phyloP scores from a whole-genome alignment of 1,140 invertebrate species.

The Phocides pigmalion region DNA sequence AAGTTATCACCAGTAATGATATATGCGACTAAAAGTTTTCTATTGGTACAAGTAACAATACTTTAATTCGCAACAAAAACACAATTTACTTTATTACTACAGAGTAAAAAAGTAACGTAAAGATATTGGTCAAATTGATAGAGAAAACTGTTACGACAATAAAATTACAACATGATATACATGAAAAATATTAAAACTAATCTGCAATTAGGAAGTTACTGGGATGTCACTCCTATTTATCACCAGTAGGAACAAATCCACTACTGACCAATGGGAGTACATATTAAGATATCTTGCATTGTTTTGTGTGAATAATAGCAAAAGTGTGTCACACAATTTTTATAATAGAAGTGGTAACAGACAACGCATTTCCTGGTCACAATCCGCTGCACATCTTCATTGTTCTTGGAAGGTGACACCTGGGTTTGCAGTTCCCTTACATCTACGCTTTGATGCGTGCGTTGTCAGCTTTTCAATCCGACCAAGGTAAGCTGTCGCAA shows the following conservation, averaged over 20 bases:
- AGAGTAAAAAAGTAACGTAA: no score
- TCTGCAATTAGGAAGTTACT: no score
- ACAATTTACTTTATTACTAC: no score
- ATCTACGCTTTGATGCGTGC: slow-evolving; percentile 48
- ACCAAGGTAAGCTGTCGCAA: slow-evolving; percentile 52
- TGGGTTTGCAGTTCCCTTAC: slow-evolving; percentile 42
- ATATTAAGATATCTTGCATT: slow-evolving; percentile 1
- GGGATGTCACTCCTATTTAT: no score
- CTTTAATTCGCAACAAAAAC: no score
- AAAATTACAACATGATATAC: no score
- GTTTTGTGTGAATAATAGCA: slow-evolving; percentile 6
- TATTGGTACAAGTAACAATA: no score
- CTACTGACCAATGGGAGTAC: not conserved
- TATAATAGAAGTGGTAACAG: slow-evolving; percentile 5
- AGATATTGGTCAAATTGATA: no score
- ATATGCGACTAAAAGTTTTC: no score
- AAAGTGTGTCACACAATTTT: slow-evolving; percentile 12
- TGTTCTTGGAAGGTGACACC: slow-evolving; percentile 67
- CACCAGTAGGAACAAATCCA: not conserved
- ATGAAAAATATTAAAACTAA: no score
- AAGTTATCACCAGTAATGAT: no score
- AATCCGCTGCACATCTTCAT: slow-evolving; percentile 44
- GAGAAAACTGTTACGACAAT: no score
- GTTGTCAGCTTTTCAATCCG: slow-evolving; percentile 52
- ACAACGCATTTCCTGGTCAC: slow-evolving; percentile 35